These are phyloP conservation scores for Otolemur crassicaudatus DNA, from an alignment of 2,797 vertebrate species.

Conservation along the genomic window DNA sequence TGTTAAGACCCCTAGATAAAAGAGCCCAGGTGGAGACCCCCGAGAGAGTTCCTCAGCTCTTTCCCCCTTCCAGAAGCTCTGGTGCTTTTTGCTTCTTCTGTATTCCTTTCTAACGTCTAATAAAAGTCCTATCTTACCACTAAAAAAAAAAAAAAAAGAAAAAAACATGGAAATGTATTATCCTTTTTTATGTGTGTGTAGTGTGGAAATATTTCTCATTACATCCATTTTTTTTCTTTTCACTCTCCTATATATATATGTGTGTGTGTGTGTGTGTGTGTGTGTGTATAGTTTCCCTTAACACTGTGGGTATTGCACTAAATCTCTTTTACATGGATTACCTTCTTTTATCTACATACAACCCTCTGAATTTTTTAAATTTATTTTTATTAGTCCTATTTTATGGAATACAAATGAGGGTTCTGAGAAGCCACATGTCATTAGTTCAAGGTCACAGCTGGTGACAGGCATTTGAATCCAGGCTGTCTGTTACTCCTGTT, in stretches of 20 bases:
- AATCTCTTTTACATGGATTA: neutral
- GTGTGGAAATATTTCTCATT: neutral
- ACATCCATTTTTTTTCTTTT: neutral
- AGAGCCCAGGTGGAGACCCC: too few species aligned
- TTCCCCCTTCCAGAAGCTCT: too few species aligned
- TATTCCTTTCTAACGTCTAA: too few species aligned
- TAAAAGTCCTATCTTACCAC: too few species aligned
- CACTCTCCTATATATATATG: neutral
- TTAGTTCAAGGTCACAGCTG: neutral
- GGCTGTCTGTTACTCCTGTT: neutral
- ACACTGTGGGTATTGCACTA: neutral
- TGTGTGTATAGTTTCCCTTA: neutral
- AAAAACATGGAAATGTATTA: neutral
- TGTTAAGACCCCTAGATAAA: too few species aligned
- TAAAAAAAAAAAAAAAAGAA: too few species aligned
- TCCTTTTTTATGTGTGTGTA: neutral
- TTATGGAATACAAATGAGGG: neutral
- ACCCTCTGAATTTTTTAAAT: neutral
- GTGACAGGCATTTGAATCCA: neutral
- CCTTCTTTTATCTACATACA: neutral
- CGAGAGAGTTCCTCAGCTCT: too few species aligned
- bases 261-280: too few species aligned
- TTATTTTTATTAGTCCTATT: neutral
- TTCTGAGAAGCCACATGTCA: neutral
- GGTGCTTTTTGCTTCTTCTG: too few species aligned